Percentiles rank a stretch among this genome's conserved stretches.
Evolutionary conservation across 35 echinoderm and acorn worm species (phyloP).

Genomic region (Apostichopus californicus): DNA sequence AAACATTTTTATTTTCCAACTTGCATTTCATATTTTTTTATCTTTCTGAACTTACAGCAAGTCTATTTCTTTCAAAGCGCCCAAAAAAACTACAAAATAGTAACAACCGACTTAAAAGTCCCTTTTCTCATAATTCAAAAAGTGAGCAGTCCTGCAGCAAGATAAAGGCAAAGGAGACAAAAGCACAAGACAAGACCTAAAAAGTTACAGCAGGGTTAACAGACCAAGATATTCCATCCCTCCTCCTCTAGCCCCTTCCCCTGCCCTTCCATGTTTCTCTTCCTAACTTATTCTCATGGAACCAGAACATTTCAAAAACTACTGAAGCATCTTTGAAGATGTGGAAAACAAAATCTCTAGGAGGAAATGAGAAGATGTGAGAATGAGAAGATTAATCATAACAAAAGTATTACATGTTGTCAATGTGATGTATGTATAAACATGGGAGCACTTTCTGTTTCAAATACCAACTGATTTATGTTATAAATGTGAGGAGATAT

Average conservation of each 20-base stretch:
- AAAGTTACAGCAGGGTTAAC: not conserved
- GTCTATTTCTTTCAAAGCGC: constrained; percentile 37
- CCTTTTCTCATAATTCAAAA: constrained; percentile 17
- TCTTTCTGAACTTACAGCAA: constrained; percentile 47
- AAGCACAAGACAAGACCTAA: constrained; percentile 8
- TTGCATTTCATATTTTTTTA: constrained; percentile 42
- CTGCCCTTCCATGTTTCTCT: no score
- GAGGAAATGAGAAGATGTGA: no score
- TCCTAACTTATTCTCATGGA: no score
- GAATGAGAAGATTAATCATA: no score
- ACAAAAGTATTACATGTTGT: no score
- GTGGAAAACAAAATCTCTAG: no score
- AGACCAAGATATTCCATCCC: not conserved
- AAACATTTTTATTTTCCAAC: constrained; percentile 56
- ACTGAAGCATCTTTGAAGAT: no score
- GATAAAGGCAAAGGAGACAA: constrained; percentile 30
- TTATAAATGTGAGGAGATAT: no score
- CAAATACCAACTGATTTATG: no score
- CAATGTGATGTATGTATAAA: no score
- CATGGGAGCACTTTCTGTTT: no score
- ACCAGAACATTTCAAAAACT: no score
- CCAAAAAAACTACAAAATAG: constrained; percentile 46
- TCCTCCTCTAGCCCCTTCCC: not conserved
- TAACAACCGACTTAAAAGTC: constrained; percentile 37
- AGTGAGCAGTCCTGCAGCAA: constrained; percentile 2